Evolutionary conservation across 2,113 vertebrate genomes (phyloP).

Genomic region (Brachyhypopomus gauderio): DNA sequence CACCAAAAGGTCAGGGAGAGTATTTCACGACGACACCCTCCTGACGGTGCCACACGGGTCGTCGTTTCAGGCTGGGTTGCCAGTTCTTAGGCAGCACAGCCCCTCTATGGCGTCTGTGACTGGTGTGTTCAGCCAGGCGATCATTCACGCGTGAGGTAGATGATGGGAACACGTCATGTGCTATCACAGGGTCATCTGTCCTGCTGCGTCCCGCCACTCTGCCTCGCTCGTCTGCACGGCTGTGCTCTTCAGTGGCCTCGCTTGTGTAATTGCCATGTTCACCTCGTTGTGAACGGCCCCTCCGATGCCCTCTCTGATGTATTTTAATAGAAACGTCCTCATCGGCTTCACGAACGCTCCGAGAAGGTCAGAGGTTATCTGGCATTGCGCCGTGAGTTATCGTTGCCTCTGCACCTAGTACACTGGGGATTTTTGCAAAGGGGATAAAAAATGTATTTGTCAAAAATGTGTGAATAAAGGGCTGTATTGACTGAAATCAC

Average conservation of each 20-base stretch:
- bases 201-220: conserved; percentile 20
- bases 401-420: conserved; percentile 8
- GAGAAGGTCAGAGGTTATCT: conserved; percentile 7
- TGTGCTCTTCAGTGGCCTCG: conserved; percentile 5
- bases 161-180: conserved; percentile 2
- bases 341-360: conserved; percentile 16
- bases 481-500: conserved; percentile 29
- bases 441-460: conserved; percentile 25
- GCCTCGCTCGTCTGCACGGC: neutral
- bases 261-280: conserved; percentile 41
- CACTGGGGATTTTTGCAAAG: neutral
- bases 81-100: no score
- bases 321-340: conserved; percentile 38
- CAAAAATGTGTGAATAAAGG: conserved; percentile 16
- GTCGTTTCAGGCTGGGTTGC: no score
- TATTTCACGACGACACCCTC: no score
- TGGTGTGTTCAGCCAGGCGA: neutral
- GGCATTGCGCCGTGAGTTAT: conserved; percentile 31
- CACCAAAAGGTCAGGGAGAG: no score
- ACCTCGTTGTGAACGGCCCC: conserved; percentile 23
- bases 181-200: conserved; percentile 20
- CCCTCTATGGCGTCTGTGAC: no score
- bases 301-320: conserved; percentile 33
- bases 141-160: neutral
- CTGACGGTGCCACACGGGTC: no score